Evolutionary conservation across 2,888 invertebrate genomes (phyloP).

Genomic region (Hipparchia semele): DNA sequence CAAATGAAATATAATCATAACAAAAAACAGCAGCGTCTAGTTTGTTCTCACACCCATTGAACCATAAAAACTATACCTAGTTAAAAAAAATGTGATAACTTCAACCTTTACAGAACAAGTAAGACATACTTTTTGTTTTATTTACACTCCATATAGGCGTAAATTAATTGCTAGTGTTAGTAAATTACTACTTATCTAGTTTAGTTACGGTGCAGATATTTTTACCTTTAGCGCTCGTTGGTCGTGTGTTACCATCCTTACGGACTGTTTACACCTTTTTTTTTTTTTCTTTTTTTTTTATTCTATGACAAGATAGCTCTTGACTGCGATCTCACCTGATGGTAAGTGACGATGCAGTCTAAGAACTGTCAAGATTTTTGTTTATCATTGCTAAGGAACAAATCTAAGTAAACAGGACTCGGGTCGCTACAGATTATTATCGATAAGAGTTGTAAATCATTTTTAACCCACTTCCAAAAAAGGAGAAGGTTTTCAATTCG

Average conservation of each 20-base stretch:
- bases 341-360: too few species aligned
- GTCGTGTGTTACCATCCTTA: not conserved
- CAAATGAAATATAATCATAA: not conserved
- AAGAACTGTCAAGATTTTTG: too few species aligned
- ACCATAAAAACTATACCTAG: not conserved
- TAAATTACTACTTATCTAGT: not conserved
- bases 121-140: not conserved
- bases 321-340: too few species aligned
- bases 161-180: conserved; percentile 4
- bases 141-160: not conserved
- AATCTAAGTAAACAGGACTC: too few species aligned
- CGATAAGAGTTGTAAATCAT: too few species aligned
- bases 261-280: too few species aligned
- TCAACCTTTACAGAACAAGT: conserved; percentile 3
- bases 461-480: too few species aligned
- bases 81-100: not conserved
- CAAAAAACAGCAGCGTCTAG: not conserved
- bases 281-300: too few species aligned
- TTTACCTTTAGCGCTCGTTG: not conserved
- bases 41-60: not conserved
- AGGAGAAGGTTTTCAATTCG: too few species aligned
- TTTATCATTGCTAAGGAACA: too few species aligned
- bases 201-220: not conserved
- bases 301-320: too few species aligned
- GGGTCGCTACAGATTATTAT: too few species aligned